Evolutionary conservation across 2,113 vertebrate genomes (phyloP).

Genomic region (Todiramphus chloris): DNA sequence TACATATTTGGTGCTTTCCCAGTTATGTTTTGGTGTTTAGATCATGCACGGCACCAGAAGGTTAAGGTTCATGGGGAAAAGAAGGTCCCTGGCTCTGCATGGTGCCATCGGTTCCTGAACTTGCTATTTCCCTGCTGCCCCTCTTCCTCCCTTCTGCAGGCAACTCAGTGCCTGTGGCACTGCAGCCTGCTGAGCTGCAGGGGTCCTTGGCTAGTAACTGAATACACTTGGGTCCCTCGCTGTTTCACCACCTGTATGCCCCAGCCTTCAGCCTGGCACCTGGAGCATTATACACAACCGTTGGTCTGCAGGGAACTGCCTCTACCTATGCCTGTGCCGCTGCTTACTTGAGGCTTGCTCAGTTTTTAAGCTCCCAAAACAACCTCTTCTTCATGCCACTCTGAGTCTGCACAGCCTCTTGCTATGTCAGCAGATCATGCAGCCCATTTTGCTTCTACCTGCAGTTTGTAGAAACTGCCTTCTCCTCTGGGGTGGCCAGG

Average conservation of each 20-base stretch:
- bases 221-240: not conserved
- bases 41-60: not conserved
- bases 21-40: not conserved
- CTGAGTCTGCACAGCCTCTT: not conserved
- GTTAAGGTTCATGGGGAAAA: not conserved
- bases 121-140: not conserved
- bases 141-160: not conserved
- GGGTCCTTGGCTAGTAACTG: not conserved
- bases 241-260: not conserved
- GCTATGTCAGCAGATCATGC: not conserved
- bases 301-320: not conserved
- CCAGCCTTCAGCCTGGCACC: not conserved
- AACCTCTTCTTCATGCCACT: not conserved
- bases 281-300: not conserved
- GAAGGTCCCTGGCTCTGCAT: not conserved
- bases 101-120: accelerated
- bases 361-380: not conserved
- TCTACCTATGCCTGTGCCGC: accelerated
- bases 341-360: not conserved
- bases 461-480: not conserved
- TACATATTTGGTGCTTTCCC: not conserved
- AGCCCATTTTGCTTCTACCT: not conserved
- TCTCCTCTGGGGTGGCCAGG: not conserved
- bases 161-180: not conserved
- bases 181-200: not conserved